Evolutionary conservation across 2,888 invertebrate genomes (phyloP).

Genomic region (Sympetrum striolatum): DNA sequence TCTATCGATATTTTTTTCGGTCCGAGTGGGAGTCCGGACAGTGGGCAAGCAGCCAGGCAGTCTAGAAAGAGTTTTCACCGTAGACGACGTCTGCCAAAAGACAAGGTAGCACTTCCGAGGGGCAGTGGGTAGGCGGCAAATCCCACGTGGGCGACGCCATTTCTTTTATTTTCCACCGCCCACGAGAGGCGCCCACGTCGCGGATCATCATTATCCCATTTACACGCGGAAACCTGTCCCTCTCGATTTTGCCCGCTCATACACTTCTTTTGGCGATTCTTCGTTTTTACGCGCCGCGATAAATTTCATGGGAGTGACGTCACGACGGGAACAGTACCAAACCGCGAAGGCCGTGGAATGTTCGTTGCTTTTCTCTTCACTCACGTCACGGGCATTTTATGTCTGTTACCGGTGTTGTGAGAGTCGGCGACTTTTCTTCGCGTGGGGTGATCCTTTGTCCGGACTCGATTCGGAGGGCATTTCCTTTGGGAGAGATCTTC

Average conservation of each 20-base stretch:
- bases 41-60: slow-evolving; percentile 23
- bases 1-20: background rate
- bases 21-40: background rate
- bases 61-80: background rate
- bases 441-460: background rate
- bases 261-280: background rate
- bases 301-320: slow-evolving; percentile 16
- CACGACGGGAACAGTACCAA: background rate
- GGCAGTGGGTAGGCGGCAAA: too few relatives aligned
- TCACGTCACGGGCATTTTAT: background rate
- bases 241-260: background rate
- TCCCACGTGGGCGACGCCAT: slow-evolving; percentile 13
- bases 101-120: background rate
- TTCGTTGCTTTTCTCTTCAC: background rate
- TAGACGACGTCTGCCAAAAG: background rate
- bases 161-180: background rate
- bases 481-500: too few relatives aligned
- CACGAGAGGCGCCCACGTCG: background rate
- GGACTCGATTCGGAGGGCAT: background rate
- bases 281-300: background rate
- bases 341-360: background rate
- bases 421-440: background rate
- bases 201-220: background rate
- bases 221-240: background rate
- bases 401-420: background rate